Conservation (phyloP, 2,113 vertebrate genomes). For the Lepisosteus osseus region DNA sequence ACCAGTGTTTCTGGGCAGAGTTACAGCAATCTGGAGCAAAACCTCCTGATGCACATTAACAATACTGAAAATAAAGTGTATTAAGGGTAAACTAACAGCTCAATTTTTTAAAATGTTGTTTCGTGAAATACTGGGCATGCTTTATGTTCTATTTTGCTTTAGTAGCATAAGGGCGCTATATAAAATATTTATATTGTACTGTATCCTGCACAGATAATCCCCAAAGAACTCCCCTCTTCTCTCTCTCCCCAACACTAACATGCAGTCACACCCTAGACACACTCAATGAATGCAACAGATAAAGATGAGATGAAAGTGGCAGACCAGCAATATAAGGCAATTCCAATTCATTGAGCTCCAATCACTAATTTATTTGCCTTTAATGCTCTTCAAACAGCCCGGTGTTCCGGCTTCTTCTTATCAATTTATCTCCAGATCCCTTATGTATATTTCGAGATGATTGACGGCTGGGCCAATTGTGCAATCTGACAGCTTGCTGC, state of each 20-base stretch:
- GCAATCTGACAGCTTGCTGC: neutral
- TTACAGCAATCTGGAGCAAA: too few species aligned
- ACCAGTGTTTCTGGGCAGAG: too few species aligned
- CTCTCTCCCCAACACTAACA: neutral
- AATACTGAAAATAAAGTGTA: too few species aligned
- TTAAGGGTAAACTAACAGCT: too few species aligned
- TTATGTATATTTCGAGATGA: conserved; percentile 9
- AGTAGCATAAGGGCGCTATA: too few species aligned
- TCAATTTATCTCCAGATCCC: conserved; percentile 2
- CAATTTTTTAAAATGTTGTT: too few species aligned
- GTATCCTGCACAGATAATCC: too few species aligned
- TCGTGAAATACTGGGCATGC: too few species aligned
- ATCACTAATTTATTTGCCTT: conserved; percentile 11
- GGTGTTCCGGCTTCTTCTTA: conserved; percentile 2
- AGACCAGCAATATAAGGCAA: conserved; percentile 6
- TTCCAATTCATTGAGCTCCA: conserved; percentile 6
- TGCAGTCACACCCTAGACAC: neutral
- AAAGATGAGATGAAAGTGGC: neutral
- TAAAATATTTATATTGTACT: too few species aligned
- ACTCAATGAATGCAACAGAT: neutral
- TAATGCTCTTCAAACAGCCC: neutral
- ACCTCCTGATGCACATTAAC: too few species aligned
- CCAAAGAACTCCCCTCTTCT: too few species aligned
- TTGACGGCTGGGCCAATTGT: neutral
- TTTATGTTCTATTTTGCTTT: too few species aligned